Evolutionary conservation across 2,113 vertebrate species (phyloP), one percentile per base, ranked within the genome.

Genomic region (Ploceus nigricollis): DNA sequence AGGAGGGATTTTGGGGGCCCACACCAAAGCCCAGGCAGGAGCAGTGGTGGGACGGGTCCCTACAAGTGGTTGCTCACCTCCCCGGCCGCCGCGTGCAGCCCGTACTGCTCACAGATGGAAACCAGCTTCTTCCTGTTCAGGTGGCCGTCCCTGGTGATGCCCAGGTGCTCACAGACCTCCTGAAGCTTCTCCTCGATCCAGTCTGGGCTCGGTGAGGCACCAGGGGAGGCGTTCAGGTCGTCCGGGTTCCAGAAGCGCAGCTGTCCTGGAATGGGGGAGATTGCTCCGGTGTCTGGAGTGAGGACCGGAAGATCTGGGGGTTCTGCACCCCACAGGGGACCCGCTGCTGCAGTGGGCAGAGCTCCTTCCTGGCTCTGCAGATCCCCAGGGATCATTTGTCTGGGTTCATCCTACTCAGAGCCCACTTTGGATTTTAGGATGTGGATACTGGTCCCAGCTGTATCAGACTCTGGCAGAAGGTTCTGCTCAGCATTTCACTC

Each of bases 201-300:
- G 54, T 97, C 95, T 4, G 98, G 97, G 48, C 97, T 97, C 12
- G 98, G 96, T 3, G 92, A 72, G 15, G 97, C 89, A 2, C 96
- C 94, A 2, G 98, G 98, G 3, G 99, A 98, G 1, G 99, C 98
- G 6, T 97, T 98, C 31, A 98, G 97, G 77, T 99, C 99, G 2
- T 99, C 99, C 0, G 99, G 99, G 96, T 99, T 99, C 99, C 99
- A 99, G 93, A 99, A 98, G 42, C 99, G 98, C 92, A 99, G 97
- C 97, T 99, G 99, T 37, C 99, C 99, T 99, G 76, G 48, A 96
- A 96, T 3, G 18, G 25, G 84, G 40, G 40, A 40, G 44, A 48
- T 5, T 2, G 9, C n/a, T 33, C 21, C 0, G 1, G 42, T 39
- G 75, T 81, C 33, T 37, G 53, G 12, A 27, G 54, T 0, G 48